Percentiles rank a stretch among this genome's conserved stretches.
These are phyloP conservation scores for Eremobia ochroleuca DNA, from an alignment of 2,888 invertebrate species.

Conservation along the genomic window DNA sequence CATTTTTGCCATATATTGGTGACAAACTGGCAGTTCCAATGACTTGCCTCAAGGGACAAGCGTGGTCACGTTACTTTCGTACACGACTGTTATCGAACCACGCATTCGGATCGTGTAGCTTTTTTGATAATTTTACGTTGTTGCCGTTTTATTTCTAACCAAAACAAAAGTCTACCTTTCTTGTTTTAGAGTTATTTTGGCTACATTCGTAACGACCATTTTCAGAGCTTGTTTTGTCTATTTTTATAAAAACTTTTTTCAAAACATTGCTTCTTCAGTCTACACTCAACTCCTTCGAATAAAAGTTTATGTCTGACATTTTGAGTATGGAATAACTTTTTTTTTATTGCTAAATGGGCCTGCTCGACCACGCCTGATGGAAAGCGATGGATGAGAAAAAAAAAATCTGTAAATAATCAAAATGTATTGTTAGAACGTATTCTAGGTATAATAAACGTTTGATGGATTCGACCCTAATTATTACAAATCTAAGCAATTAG, in stretches of 20 bases:
- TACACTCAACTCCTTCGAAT: neutral
- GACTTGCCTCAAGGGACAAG: constrained; percentile 51
- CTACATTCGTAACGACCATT: neutral
- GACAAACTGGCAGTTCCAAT: constrained; percentile 57
- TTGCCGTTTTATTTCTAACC: constrained; percentile 10
- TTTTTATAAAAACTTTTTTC: no score
- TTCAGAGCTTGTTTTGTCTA: neutral
- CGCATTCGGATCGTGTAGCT: constrained; percentile 26
- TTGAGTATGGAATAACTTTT: no score
- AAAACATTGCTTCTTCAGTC: neutral
- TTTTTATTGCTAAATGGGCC: no score
- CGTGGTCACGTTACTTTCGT: constrained; percentile 54
- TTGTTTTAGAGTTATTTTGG: neutral
- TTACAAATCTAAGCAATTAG: neutral
- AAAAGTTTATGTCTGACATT: neutral
- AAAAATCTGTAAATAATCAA: neutral
- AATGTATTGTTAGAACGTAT: neutral
- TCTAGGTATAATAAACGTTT: neutral
- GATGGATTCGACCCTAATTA: neutral
- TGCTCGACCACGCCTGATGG: no score
- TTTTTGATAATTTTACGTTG: constrained; percentile 28
- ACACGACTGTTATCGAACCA: constrained; percentile 44
- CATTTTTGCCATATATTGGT: constrained; percentile 5
- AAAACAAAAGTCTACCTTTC: neutral
- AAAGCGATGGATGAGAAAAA: no score